phyloP scores from a whole-genome alignment of 2,113 vertebrate species.

The Chaetura pelagica region DNA sequence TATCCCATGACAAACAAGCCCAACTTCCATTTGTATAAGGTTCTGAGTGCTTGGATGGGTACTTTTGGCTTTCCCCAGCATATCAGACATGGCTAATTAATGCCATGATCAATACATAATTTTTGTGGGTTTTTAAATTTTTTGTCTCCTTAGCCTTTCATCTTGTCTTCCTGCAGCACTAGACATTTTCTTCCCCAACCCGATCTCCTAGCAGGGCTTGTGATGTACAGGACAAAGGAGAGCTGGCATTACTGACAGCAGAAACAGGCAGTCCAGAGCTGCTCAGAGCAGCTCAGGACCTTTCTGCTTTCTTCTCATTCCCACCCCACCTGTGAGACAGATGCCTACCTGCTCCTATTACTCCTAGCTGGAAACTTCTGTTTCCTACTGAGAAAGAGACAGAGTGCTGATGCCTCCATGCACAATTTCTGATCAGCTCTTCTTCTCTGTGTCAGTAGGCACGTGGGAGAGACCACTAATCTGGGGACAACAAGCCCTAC shows the following conservation, averaged over 20 bases:
- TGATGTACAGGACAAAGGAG: not conserved
- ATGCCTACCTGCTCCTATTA: not conserved
- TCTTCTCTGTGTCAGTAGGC: not conserved
- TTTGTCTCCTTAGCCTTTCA: not conserved
- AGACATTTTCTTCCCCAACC: not conserved
- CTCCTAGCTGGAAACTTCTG: not conserved
- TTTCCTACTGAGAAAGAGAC: not conserved
- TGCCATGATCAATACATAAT: not conserved
- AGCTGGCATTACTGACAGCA: not conserved
- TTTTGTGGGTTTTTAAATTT: not conserved
- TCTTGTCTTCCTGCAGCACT: not conserved
- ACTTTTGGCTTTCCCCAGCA: not conserved
- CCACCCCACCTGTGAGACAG: not conserved
- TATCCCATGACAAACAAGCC: not conserved
- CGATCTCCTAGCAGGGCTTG: not conserved
- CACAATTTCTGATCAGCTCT: not conserved
- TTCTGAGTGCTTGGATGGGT: not conserved
- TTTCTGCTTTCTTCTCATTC: not conserved
- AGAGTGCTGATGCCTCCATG: not conserved
- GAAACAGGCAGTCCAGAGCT: not conserved
- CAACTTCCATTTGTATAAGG: not conserved
- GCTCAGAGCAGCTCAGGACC: not conserved
- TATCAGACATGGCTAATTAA: not conserved
- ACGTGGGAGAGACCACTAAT: not conserved
- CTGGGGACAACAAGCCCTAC: not conserved